Evolutionary conservation across 2,113 vertebrate genomes (phyloP).

Genomic region (Rhombomys opimus): DNA sequence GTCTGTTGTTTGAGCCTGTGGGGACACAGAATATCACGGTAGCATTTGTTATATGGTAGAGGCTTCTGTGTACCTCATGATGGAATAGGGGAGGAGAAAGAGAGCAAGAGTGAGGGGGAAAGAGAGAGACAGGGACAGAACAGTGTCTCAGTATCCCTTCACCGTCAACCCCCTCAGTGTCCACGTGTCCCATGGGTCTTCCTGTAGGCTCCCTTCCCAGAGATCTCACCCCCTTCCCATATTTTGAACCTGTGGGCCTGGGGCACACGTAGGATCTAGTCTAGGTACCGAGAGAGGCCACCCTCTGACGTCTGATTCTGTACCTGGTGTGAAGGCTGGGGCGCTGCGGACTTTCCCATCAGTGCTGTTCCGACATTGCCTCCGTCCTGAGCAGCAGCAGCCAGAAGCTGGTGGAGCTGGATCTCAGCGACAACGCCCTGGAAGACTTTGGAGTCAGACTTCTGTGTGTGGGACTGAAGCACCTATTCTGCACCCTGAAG

Average conservation of each 20-base stretch:
- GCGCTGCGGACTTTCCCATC: conserved; percentile 67
- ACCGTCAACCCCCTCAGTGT: neutral
- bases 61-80: no score
- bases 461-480: conserved; percentile 82
- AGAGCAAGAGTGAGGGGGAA: no score
- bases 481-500: conserved; percentile 81
- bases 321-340: conserved; percentile 55
- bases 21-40: no score
- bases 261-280: neutral
- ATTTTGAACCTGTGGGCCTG: neutral
- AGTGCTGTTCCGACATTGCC: conserved; percentile 66
- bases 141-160: no score
- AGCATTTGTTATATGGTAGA: neutral
- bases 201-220: neutral
- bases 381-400: conserved; percentile 66
- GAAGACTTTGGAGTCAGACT: conserved; percentile 83
- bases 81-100: no score
- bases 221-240: neutral
- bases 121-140: neutral
- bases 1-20: neutral
- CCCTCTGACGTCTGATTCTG: conserved; percentile 1
- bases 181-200: neutral
- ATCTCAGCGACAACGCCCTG: conserved; percentile 86
- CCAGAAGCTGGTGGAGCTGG: conserved; percentile 83
- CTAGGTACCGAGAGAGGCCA: rapidly evolving